A percentile compares a stretch with the other conserved stretches of the same genome.
Evolutionary conservation across 1,140 invertebrate species (phyloP).

Genomic region (Drosophila gunungcola): DNA sequence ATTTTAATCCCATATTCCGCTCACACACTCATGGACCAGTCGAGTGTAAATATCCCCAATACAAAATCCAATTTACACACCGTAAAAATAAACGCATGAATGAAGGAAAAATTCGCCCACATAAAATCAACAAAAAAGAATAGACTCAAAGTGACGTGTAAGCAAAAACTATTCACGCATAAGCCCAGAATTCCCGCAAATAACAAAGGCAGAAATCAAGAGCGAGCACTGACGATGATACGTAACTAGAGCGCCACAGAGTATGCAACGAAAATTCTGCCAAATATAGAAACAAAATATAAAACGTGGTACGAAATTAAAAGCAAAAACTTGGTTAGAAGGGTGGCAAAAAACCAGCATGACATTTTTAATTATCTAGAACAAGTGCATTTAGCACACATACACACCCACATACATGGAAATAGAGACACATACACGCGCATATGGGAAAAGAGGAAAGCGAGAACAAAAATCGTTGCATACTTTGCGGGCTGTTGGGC

Average conservation of each 20-base stretch:
- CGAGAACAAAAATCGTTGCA: conserved; percentile 55
- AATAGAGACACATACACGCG: conserved; percentile 16
- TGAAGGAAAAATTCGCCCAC: background rate
- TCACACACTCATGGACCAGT: conserved; percentile 25
- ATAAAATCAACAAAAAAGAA: conserved; percentile 33
- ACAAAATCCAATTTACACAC: conserved; percentile 38
- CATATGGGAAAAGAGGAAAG: conserved; percentile 17
- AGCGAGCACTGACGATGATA: conserved; percentile 33
- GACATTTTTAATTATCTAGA: conserved; percentile 80
- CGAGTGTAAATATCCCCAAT: conserved; percentile 27
- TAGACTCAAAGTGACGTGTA: conserved; percentile 53
- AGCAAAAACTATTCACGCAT: conserved; percentile 63
- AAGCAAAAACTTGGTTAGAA: conserved; percentile 28
- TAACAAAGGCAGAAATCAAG: conserved; percentile 34
- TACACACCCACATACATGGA: conserved; percentile 28
- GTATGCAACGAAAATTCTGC: conserved; percentile 17
- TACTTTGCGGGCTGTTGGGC: conserved; percentile 64
- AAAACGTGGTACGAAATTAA: conserved; percentile 46
- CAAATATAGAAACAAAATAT: conserved; percentile 10
- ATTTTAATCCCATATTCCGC: conserved; percentile 32
- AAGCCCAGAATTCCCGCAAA: conserved; percentile 24
- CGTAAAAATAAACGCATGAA: conserved; percentile 32
- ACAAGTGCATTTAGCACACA: conserved; percentile 71
- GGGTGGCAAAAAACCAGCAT: conserved; percentile 30
- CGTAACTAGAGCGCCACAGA: conserved; percentile 24